These are phyloP conservation scores for Gymnocypris eckloni DNA, from an alignment of 2,797 vertebrate species.

Conservation along the genomic window DNA sequence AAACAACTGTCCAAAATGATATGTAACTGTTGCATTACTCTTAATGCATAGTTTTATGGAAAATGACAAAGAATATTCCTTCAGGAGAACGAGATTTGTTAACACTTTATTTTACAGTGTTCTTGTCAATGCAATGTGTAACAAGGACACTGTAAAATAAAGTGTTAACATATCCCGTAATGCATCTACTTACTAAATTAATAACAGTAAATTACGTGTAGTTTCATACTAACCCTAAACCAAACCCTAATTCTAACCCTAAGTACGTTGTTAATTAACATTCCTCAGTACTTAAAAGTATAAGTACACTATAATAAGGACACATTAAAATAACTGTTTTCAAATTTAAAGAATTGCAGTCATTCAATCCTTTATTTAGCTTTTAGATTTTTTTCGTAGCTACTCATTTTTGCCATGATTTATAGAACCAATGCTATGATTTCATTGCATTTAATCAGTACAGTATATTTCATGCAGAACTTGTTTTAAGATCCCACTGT, in stretches of 20 bases:
- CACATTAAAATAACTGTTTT: background rate
- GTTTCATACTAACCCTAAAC: background rate
- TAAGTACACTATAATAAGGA: background rate
- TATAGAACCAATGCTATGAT: background rate
- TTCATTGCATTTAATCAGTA: background rate
- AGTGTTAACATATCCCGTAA: background rate
- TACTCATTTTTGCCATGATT: background rate
- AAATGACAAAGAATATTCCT: background rate
- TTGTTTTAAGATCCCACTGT: background rate
- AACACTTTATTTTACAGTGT: background rate
- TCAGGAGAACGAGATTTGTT: background rate
- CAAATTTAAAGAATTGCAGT: background rate
- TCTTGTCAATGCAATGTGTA: background rate
- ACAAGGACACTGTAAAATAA: background rate
- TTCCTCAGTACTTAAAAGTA: background rate
- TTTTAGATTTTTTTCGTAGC: too few relatives aligned
- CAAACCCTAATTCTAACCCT: background rate
- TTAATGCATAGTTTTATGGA: background rate
- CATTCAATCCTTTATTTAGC: too few relatives aligned
- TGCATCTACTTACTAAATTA: background rate
- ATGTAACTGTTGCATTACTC: background rate
- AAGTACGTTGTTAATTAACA: background rate
- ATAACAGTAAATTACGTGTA: background rate
- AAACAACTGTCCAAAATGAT: background rate
- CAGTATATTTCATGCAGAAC: background rate